Base-by-base conservation (phyloP, 2,113 vertebrate genomes). In the Gymnogyps californianus region DNA sequence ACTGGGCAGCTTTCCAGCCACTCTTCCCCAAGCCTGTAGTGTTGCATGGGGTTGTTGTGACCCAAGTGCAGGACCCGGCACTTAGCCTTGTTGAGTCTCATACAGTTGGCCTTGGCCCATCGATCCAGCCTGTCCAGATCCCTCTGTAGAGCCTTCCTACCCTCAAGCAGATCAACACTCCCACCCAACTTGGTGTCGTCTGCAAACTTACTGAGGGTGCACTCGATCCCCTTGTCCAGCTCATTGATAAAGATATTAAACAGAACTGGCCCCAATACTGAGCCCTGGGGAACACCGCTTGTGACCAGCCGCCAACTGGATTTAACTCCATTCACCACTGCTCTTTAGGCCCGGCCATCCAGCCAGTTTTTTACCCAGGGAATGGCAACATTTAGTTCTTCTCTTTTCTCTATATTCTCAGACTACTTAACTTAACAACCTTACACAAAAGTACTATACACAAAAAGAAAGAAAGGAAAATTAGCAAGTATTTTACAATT, bases 81-180 rank as follows among this genome's bases (percentile, higher is more conserved):
- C 13, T 29, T n/a, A 5, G 25, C 16, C 29, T 55, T 59, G 11
- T 1, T 65, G 10, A 86, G 74, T 6, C 3, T 55, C 34, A 16
- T 13, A 34, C 2, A 7, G 1, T 1, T 82, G 38, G 28, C 13
- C 28, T 58, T 0, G 2, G 64, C 4, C 13, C n/a, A 82, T 2
- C 0, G 3, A 58, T 74, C 5, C 64, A 77, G 42, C 18, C 28
- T 36, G 31, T n/a, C 11, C 59, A 94, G 49, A 59, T 16, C 20
- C 16, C 28, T 74, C 55, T 69, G 38, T 2, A 64, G 12, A 38
- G 17, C 9, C 18, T 24, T 49, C 32, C 31, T 59, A 6, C 26
- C 6, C 24, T 25, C 24, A 1, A 54, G 54, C 26, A 82, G 34
- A 25, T 34, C 24, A 40, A 59, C 11, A 16, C 4, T 82, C 20